phyloP scores from a whole-genome alignment of 2,797 vertebrate species.

The Mus caroli region DNA sequence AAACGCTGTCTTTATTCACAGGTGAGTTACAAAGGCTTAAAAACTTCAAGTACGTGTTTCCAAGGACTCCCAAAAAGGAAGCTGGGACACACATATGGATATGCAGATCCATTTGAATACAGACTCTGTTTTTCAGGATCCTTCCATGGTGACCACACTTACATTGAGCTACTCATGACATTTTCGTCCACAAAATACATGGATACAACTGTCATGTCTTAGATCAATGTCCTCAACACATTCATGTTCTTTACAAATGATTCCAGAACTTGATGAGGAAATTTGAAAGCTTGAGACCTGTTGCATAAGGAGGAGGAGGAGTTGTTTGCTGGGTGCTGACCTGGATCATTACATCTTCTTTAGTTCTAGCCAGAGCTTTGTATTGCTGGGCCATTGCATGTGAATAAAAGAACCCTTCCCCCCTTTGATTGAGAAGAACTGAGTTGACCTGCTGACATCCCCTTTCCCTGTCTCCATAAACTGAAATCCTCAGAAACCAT shows the following conservation, averaged over 20 bases:
- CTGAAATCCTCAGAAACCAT: neutral
- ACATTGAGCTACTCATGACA: neutral
- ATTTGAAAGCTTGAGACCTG: neutral
- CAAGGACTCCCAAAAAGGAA: neutral
- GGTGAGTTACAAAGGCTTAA: neutral
- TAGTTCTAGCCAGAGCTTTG: neutral
- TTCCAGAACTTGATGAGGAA: neutral
- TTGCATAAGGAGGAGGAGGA: neutral
- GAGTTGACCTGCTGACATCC: neutral
- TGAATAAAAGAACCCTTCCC: too few species aligned
- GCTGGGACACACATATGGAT: neutral
- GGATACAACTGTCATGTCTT: neutral
- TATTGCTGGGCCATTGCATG: neutral
- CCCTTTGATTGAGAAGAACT: neutral
- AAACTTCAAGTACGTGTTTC: neutral
- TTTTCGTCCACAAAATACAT: neutral
- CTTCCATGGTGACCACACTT: neutral
- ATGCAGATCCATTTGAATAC: neutral
- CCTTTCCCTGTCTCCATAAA: neutral
- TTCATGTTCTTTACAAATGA: neutral
- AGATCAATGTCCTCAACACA: neutral
- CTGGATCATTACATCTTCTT: neutral
- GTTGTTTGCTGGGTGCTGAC: accelerated
- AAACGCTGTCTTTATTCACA: neutral
- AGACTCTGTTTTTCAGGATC: neutral